Evolutionary conservation across 2,797 vertebrate genomes (phyloP).

Genomic region (Pempheris klunzingeri): DNA sequence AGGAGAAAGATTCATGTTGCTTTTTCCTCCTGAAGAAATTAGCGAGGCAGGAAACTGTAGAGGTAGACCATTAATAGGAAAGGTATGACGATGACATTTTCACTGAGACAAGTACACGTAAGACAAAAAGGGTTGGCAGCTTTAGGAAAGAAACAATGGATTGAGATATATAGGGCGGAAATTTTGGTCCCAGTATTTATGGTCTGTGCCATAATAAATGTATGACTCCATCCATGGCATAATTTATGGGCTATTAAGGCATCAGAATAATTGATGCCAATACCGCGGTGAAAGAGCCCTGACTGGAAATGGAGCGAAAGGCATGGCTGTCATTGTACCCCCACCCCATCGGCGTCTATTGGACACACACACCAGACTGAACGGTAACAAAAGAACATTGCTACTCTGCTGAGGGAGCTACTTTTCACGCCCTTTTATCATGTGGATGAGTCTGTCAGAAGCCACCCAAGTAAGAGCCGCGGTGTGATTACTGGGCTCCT

Average conservation of each 20-base stretch:
- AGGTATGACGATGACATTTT: slow-evolving; percentile 62
- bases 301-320: slow-evolving; percentile 65
- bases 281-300: slow-evolving; percentile 38
- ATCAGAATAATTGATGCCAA: slow-evolving; percentile 72
- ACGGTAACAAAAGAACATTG: slow-evolving; percentile 49
- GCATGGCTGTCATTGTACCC: slow-evolving; percentile 55
- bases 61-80: slow-evolving; percentile 62
- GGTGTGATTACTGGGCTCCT: slow-evolving; percentile 50
- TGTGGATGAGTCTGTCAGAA: slow-evolving; percentile 61
- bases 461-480: slow-evolving; percentile 42
- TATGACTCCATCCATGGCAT: slow-evolving; percentile 59
- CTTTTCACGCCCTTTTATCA: slow-evolving; percentile 53
- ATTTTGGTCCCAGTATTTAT: slow-evolving; percentile 56
- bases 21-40: slow-evolving; percentile 40
- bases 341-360: slow-evolving; percentile 32
- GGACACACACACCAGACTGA: slow-evolving; percentile 55
- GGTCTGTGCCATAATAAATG: slow-evolving; percentile 67
- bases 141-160: slow-evolving; percentile 57
- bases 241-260: slow-evolving; percentile 72
- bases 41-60: slow-evolving; percentile 39
- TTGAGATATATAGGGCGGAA: slow-evolving; percentile 46
- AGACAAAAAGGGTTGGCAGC: slow-evolving; percentile 62
- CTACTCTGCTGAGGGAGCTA: slow-evolving; percentile 54
- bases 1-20: slow-evolving; percentile 34
- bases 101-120: slow-evolving; percentile 49